Base-by-base conservation (phyloP, 2,888 invertebrate genomes). In the Philereme transversata region DNA sequence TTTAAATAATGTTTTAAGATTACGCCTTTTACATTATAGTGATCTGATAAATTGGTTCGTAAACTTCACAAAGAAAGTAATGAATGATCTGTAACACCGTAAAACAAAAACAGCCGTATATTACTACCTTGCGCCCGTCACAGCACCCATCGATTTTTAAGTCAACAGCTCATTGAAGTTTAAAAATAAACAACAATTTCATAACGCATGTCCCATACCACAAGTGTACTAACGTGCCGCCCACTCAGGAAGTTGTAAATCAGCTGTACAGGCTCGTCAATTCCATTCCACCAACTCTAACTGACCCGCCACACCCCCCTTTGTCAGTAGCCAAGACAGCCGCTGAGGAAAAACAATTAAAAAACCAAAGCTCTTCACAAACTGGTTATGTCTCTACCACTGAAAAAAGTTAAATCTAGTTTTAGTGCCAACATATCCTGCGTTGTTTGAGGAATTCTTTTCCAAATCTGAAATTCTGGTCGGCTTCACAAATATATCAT, bases 211-310 rank as follows among this genome's bases (percentile, higher is more conserved):
- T 72, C 66, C 67, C 70, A 69, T 73, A 68, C 71, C 77, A 81
- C 84, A 83, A 84, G 79, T 82, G 77, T 78, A 81, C 78, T 73
- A 79, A 77, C 77, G 74, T 69, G 72, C 76, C 80, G 76, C 77
- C 75, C 78, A 76, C 74, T 82, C 84, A 86, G 88, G 90, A 90
- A 90, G 86, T 84, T 83, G 83, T 90, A 90, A 90, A 91, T 90
- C 88, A 88, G 76, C 75, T 77, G 77, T 75, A 73, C 77, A 74
- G 71, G 72, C 81, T 81, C 80, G 78, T 83, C 83, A 83, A 83
- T 82, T 82, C 82, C 78, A 77, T 73, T 65, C 63, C 60, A 73
- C 86, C 83, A 84, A 43, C 66, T 57, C 71, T 65, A 61, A 46
- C 57, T 67, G 82, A 80, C 48, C 83, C 74, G 45, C 70, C 63